A percentile compares a stretch with the other conserved stretches of the same genome.
Evolutionary conservation across 2,888 invertebrate species (phyloP).

Genomic region (Mechanitis messenoides): DNA sequence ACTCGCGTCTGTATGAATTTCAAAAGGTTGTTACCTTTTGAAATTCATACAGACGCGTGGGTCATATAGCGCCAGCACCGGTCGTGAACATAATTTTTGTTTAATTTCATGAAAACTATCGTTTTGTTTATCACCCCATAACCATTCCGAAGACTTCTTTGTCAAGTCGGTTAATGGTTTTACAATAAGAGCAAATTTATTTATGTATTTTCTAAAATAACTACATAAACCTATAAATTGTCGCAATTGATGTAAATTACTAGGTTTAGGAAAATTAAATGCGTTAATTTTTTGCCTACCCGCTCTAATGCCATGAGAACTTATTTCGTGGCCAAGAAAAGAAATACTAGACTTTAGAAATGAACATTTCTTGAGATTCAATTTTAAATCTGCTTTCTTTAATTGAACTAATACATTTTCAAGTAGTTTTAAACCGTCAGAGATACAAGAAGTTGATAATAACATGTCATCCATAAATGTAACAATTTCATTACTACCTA

Average conservation of each 20-base stretch:
- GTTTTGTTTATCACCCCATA: slow-evolving; percentile 24
- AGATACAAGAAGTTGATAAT: slow-evolving; percentile 19
- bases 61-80: slow-evolving; percentile 35
- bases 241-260: slow-evolving; percentile 32
- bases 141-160: slow-evolving; percentile 30
- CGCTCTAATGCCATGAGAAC: slow-evolving; percentile 28
- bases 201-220: slow-evolving; percentile 38
- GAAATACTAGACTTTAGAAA: slow-evolving; percentile 31
- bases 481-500: too few species aligned
- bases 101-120: slow-evolving; percentile 29
- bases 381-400: slow-evolving; percentile 26
- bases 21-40: too few species aligned
- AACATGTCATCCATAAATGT: too few species aligned
- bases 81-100: slow-evolving; percentile 26
- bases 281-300: slow-evolving; percentile 26
- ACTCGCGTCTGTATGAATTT: slow-evolving; percentile 39
- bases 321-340: slow-evolving; percentile 34
- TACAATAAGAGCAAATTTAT: slow-evolving; percentile 34
- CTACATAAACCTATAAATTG: slow-evolving; percentile 35
- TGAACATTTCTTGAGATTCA: slow-evolving; percentile 33
- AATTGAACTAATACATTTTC: slow-evolving; percentile 22
- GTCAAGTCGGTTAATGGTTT: slow-evolving; percentile 31
- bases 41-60: too few species aligned
- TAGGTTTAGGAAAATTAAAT: slow-evolving; percentile 30
- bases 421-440: slow-evolving; percentile 25